Base-by-base conservation (phyloP, 2,113 vertebrate genomes). In the Lophius piscatorius region DNA sequence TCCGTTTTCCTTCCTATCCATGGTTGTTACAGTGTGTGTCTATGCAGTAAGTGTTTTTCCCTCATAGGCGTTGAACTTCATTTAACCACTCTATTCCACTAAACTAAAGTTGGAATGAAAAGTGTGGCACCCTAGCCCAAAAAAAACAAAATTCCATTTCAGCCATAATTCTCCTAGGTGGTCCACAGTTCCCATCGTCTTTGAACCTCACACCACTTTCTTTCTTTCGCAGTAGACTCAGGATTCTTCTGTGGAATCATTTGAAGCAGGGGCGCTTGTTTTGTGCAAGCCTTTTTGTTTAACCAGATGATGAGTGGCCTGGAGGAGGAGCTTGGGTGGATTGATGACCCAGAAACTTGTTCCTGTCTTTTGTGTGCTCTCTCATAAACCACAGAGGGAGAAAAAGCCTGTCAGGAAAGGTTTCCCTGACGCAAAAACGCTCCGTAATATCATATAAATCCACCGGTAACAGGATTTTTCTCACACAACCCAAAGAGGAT, bases 361-460 rank as follows among this genome's bases (percentile, higher is more conserved):
- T 68, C 46, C 74, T 72, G 57, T 17, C 73, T 68, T 83, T 81
- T 76, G 54, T 65, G 44, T 57, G 24, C 1, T 1, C 8, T 18
- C 51, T 57, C 51, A 58, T 80, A 59, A 74, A 81, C 63, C 76
- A 33, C 54, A 3, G 8, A n/a, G 64, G 69, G 34, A 24, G 23
- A 51, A 76, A 61, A 45, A 35, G 5, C 14, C 9, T 51, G 65
- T 60, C 58, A 61, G 56, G 29, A 71, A 74, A 65, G 8, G 46
- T 58, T 62, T 45, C 36, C 16, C 42, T 44, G 33, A 22, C 8
- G 6, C 21, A 22, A 21, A 2, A 14, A 13, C 29, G 11, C 9
- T 10, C 29, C 8, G n/a, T n/a, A n/a, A n/a, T n/a, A n/a, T n/a
- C n/a, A n/a, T n/a, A n/a, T n/a, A n/a, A n/a, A n/a, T n/a, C n/a